Evolutionary conservation across 2,797 vertebrate species (phyloP), one percentile per base, ranked within the genome.

Genomic region (Gorsachius magnificus): DNA sequence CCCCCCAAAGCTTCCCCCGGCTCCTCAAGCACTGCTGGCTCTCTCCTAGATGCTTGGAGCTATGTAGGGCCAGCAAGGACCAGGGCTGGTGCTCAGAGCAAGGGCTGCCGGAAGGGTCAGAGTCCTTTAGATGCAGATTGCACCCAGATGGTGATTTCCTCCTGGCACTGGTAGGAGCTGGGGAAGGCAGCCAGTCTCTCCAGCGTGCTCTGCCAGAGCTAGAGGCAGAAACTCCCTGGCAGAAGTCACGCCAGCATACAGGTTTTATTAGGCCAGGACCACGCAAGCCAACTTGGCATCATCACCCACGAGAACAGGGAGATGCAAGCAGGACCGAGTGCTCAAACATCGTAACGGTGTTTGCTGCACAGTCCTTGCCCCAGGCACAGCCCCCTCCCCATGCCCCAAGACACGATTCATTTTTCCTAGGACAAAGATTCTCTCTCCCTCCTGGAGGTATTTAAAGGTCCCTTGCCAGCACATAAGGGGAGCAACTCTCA

Each of bases 141-240:
- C 84, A 88, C 89, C 84, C 89, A 95, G 94, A 87, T 93, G 78
- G 89, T 65, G 90, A 70, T 95, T 96, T 95, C 88, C 94, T 95
- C 71, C 91, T 90, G 82, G 93, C 84, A 21, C 25, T 36, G 21
- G 70, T 21, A 89, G 82, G 78, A 77, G 45, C 8, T 61, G 45
- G 57, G 83, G 87, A 91, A 87, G 58, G 48, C 95, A 93, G 76
- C 79, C 95, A 85, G 68, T 5, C n/a, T 60, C 90, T 89, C 57
- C 79, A 85, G 57, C 6, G 1, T 6, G 26, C 29, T 77, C 48
- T 80, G 93, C 87, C 93, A 92, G 66, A 58, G 79, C 80, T 72
- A 54, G 68, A 95, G 78, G 64, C 85, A 93, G 63, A 87, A 91
- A 74, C 71, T 82, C 75, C 58, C 64, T 13, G 48, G 78, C 82